These are phyloP conservation scores for Pristionchus maxplancki DNA, from an alignment of 2,888 invertebrate species.

Conservation along the genomic window DNA sequence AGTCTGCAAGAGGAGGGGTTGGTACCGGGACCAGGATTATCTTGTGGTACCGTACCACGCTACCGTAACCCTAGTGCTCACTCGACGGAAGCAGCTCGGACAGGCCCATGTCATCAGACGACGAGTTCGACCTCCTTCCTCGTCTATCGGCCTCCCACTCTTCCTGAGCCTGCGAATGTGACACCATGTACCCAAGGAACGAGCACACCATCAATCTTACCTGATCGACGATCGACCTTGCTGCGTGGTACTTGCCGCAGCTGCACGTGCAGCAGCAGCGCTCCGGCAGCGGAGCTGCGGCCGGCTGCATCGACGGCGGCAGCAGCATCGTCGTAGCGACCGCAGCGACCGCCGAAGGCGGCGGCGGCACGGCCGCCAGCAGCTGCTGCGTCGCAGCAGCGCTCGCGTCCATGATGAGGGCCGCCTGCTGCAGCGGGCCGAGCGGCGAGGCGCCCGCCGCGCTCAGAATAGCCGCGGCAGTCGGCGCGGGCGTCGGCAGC, in stretches of 20 bases:
- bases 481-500: not conserved
- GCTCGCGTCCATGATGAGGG: constrained; percentile 29
- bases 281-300: constrained; percentile 35
- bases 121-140: not conserved
- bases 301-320: not conserved
- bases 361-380: not conserved
- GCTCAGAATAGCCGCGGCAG: not conserved
- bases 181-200: not conserved
- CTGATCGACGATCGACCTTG: constrained; percentile 72
- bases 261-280: constrained; percentile 61
- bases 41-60: not conserved
- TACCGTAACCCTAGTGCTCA: constrained; percentile 1
- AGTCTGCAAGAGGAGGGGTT: not conserved
- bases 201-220: constrained; percentile 50
- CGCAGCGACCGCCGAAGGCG: constrained; percentile 43
- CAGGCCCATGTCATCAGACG: not conserved
- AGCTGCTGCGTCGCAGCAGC: constrained; percentile 1
- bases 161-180: constrained; percentile 15
- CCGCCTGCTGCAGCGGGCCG: constrained; percentile 8
- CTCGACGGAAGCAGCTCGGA: constrained; percentile 61
- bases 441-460: constrained; percentile 36
- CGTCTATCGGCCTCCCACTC: constrained; percentile 44
- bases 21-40: not conserved
- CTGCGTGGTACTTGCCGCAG: constrained; percentile 73
- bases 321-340: constrained; percentile 25